Percentiles rank a stretch among this genome's conserved stretches.
Evolutionary conservation across 2,113 vertebrate genomes (phyloP).

Genomic region (Scartelaos histophorus): DNA sequence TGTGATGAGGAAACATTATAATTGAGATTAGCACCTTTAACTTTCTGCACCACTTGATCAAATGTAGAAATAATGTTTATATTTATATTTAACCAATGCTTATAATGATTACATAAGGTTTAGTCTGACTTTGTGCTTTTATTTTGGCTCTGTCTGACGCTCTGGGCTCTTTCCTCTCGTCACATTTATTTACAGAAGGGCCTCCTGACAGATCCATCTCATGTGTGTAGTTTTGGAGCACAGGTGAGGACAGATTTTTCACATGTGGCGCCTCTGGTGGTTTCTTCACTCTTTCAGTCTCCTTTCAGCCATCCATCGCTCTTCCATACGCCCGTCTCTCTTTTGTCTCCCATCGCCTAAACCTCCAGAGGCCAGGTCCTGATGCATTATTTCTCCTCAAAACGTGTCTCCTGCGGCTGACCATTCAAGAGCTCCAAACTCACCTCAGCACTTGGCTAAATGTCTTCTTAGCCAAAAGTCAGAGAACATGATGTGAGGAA

Average conservation of each 20-base stretch:
- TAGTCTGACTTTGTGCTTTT: not conserved
- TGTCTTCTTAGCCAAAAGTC: not conserved
- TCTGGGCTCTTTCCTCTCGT: not conserved
- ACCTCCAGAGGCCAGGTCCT: constrained; percentile 47
- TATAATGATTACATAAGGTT: not conserved
- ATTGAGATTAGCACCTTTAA: too few relatives aligned
- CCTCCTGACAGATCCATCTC: not conserved
- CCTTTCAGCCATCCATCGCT: constrained; percentile 12
- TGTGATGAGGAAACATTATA: too few relatives aligned
- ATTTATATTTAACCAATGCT: not conserved
- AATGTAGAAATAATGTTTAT: not conserved
- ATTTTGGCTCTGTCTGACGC: not conserved
- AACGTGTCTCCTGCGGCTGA: constrained; percentile 48
- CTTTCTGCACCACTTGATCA: too few relatives aligned
- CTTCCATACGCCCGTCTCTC: constrained; percentile 35
- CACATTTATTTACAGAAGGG: not conserved
- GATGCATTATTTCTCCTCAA: constrained; percentile 63
- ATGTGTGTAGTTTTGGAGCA: not conserved
- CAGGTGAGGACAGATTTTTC: constrained; percentile 36
- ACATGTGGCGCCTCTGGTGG: constrained; percentile 20
- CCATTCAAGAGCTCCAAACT: constrained; percentile 37
- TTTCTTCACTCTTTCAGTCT: constrained; percentile 12
- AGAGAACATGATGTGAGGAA: not conserved
- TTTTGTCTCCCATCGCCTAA: constrained; percentile 45
- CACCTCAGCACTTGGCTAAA: constrained; percentile 11